Evolutionary conservation across 2,113 vertebrate species (phyloP).

Genomic region (Chrysochloris asiatica): DNA sequence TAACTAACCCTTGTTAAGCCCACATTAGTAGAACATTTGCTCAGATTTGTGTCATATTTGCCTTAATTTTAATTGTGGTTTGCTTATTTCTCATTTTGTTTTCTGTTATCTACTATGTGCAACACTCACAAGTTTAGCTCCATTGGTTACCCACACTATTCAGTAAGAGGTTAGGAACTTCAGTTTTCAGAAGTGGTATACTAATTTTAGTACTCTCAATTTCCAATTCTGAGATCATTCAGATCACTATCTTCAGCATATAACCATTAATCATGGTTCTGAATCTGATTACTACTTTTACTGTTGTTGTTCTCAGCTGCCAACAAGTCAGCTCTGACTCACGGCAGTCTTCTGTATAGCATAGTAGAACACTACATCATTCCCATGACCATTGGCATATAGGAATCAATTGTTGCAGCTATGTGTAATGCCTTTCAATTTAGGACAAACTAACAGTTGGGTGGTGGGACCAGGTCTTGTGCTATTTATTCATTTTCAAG

Average conservation of each 20-base stretch:
- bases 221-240: not conserved
- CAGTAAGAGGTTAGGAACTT: not conserved
- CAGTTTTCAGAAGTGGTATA: not conserved
- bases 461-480: not conserved
- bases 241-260: not conserved
- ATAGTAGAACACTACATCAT: not conserved
- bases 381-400: not conserved
- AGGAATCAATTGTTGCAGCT: not conserved
- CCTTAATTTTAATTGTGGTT: not conserved
- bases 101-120: not conserved
- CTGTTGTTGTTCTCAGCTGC: not conserved
- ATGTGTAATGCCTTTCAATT: not conserved
- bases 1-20: not conserved
- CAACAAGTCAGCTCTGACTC: not conserved
- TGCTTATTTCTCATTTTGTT: conserved; percentile 1
- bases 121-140: not conserved
- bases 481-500: conserved; percentile 15
- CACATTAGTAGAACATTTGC: not conserved
- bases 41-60: not conserved
- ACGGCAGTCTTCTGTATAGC: not conserved
- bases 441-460: not conserved
- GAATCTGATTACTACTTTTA: conserved; percentile 11
- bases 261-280: not conserved
- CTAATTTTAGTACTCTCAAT: not conserved
- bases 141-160: too few species aligned